These are phyloP conservation scores for Takifugu ocellatus DNA, from an alignment of 2,797 vertebrate species.

Conservation along the genomic window DNA sequence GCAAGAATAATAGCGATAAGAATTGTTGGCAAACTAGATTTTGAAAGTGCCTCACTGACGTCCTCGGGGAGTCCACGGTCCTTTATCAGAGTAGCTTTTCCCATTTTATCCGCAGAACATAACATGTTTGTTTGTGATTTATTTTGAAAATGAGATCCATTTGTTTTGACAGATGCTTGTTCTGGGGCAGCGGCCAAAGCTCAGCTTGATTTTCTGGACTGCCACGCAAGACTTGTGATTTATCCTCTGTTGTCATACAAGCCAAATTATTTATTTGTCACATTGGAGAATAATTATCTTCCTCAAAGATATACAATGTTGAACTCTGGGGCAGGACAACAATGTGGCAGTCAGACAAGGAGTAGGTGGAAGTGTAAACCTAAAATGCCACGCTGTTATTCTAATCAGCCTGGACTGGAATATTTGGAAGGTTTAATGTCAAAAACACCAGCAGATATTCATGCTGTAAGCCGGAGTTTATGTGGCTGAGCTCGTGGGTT, in stretches of 20 bases:
- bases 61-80: constrained; percentile 56
- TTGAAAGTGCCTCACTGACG: constrained; percentile 35
- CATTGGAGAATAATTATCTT: constrained; percentile 69
- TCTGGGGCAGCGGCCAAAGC: constrained; percentile 78
- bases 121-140: constrained; percentile 67
- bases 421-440: constrained; percentile 23
- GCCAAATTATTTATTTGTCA: constrained; percentile 77
- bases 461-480: constrained; percentile 22
- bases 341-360: constrained; percentile 17
- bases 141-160: constrained; percentile 70
- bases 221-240: constrained; percentile 73
- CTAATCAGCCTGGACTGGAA: constrained; percentile 17
- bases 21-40: constrained; percentile 32
- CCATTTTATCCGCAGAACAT: constrained; percentile 60
- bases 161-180: constrained; percentile 83
- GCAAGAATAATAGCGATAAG: no score
- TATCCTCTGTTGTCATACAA: constrained; percentile 77
- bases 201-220: constrained; percentile 77
- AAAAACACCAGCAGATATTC: constrained; percentile 22
- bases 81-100: constrained; percentile 43
- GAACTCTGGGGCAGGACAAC: constrained; percentile 43
- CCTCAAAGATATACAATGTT: constrained; percentile 59
- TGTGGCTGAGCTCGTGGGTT: constrained; percentile 40
- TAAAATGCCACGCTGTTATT: constrained; percentile 32
- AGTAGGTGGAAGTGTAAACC: constrained; percentile 16